Percentiles rank a stretch among this genome's conserved stretches.
Evolutionary conservation across 2,113 vertebrate species (phyloP).

Genomic region (Oxyruncus cristatus): DNA sequence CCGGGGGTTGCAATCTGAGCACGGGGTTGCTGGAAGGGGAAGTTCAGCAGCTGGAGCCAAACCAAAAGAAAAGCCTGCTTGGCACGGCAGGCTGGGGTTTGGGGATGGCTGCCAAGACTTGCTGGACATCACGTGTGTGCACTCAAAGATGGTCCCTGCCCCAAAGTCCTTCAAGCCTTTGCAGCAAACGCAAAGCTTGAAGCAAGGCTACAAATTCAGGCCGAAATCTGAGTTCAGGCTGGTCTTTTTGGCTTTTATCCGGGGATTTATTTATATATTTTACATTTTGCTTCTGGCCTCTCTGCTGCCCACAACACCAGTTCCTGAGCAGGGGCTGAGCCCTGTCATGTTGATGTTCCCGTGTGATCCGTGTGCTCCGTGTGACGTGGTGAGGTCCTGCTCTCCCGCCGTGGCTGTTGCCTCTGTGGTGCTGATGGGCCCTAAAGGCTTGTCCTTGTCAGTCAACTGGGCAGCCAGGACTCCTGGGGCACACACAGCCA

Average conservation of each 20-base stretch:
- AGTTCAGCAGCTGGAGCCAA: background rate
- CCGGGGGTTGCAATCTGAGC: accelerated
- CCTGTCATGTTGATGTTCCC: accelerated
- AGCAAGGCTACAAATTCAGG: accelerated
- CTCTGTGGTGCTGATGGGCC: background rate
- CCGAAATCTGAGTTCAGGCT: background rate
- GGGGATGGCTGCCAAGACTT: accelerated
- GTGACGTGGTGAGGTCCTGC: accelerated
- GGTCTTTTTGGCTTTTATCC: background rate
- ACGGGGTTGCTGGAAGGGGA: background rate
- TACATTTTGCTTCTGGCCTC: background rate
- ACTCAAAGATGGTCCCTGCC: accelerated
- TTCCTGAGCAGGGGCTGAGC: background rate
- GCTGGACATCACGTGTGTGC: accelerated
- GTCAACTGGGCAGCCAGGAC: background rate
- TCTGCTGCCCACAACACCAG: accelerated
- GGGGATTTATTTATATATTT: background rate
- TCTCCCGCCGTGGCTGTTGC: background rate
- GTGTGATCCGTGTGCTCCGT: accelerated
- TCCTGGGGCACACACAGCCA: background rate
- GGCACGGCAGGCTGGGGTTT: background rate
- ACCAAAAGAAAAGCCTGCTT: background rate
- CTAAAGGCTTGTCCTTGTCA: background rate
- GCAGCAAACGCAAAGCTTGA: background rate
- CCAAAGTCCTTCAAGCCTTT: accelerated